Evolutionary conservation across 2,113 vertebrate genomes (phyloP).

Genomic region (Neodontobutis hainanensis): DNA sequence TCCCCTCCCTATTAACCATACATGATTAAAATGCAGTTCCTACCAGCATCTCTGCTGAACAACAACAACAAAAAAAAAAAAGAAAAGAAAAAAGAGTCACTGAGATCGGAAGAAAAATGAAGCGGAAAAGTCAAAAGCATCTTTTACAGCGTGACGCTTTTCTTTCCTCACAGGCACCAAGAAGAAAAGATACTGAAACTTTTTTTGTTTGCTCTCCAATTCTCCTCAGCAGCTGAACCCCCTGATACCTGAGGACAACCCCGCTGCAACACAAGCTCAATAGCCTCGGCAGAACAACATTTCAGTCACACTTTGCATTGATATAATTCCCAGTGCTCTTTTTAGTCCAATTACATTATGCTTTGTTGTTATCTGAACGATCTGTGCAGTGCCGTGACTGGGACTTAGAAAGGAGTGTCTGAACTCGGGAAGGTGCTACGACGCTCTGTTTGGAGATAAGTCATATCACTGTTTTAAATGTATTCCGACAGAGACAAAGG

Average conservation of each 20-base stretch:
- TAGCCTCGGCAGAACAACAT: conserved; percentile 78
- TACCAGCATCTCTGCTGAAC: conserved; percentile 66
- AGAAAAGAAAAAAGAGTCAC: conserved; percentile 19
- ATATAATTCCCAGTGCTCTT: conserved; percentile 82
- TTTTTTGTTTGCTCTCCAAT: conserved; percentile 53
- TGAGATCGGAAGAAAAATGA: conserved; percentile 60
- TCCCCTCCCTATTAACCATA: conserved; percentile 76
- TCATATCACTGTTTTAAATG: conserved; percentile 41
- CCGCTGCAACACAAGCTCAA: conserved; percentile 69
- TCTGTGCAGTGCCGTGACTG: conserved; percentile 68
- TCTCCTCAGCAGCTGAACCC: conserved; percentile 62
- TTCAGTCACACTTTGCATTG: conserved; percentile 70
- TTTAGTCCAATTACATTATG: conserved; percentile 85
- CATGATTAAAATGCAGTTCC: conserved; percentile 82
- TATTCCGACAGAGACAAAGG: conserved; percentile 29
- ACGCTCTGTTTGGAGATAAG: conserved; percentile 85
- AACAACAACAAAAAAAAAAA: conserved; percentile 27
- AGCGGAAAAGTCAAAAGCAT: conserved; percentile 78
- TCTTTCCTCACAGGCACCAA: conserved; percentile 74
- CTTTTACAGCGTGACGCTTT: conserved; percentile 74
- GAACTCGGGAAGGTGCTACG: conserved; percentile 76
- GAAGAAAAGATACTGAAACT: conserved; percentile 77
- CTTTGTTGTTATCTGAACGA: conserved; percentile 81
- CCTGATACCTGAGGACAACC: conserved; percentile 75
- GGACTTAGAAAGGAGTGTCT: conserved; percentile 59